Percentiles rank a stretch among this genome's conserved stretches.
Evolutionary conservation across 2,113 vertebrate genomes (phyloP).

Genomic region (Ammospiza caudacuta): DNA sequence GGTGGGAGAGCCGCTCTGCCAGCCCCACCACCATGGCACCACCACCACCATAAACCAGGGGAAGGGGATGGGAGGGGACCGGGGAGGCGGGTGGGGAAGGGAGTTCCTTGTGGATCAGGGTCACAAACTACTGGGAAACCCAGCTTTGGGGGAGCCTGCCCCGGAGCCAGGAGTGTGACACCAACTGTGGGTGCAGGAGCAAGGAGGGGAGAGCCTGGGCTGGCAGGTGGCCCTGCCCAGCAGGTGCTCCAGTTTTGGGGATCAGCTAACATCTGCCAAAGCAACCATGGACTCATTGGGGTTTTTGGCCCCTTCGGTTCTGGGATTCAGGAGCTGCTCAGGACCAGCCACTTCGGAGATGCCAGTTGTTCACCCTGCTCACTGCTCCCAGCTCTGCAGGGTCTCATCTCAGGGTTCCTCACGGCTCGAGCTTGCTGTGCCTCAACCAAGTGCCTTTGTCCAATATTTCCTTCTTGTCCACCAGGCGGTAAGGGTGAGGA

Average conservation of each 20-base stretch:
- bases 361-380: not conserved
- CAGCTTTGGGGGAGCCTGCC: not conserved
- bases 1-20: not conserved
- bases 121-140: not conserved
- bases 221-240: not conserved
- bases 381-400: not conserved
- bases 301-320: not conserved
- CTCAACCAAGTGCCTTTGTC: not conserved
- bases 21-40: not conserved
- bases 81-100: conserved; percentile 30
- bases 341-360: not conserved
- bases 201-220: not conserved
- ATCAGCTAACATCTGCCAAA: not conserved
- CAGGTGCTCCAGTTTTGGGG: accelerated
- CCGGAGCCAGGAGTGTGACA: accelerated
- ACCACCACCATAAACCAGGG: not conserved
- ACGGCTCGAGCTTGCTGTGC: not conserved
- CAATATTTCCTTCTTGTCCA: not conserved
- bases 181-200: not conserved
- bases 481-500: not conserved
- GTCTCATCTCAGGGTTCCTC: conserved; percentile 56
- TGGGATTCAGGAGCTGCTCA: conserved; percentile 2
- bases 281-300: not conserved
- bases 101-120: not conserved
- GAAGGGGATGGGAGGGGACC: not conserved